These are phyloP conservation scores for Athrips mouffetella DNA, from an alignment of 2,888 invertebrate species.

Conservation along the genomic window DNA sequence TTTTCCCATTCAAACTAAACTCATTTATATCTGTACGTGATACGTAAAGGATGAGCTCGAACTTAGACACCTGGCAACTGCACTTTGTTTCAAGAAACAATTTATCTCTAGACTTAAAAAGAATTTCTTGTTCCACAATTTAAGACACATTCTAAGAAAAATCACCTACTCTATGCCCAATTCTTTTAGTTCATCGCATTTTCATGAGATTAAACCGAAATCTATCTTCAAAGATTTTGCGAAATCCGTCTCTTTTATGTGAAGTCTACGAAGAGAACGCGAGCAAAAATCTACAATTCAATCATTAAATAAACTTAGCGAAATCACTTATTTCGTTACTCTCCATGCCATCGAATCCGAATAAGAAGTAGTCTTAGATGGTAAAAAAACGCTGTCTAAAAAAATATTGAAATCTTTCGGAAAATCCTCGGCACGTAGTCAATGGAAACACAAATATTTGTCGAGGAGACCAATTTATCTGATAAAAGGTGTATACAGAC, in stretches of 20 bases:
- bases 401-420: slow-evolving; percentile 36
- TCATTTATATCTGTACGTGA: slow-evolving; percentile 19
- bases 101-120: background rate
- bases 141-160: background rate
- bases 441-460: slow-evolving; percentile 51
- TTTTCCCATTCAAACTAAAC: slow-evolving; percentile 29
- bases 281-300: background rate
- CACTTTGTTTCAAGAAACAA: background rate
- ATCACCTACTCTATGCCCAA: background rate
- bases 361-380: slow-evolving; percentile 19
- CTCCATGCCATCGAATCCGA: slow-evolving; percentile 8
- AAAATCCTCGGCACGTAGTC: slow-evolving; percentile 33
- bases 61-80: slow-evolving; percentile 6
- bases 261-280: background rate
- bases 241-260: too few species aligned
- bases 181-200: background rate
- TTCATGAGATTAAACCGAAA: background rate
- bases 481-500: background rate
- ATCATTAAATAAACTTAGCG: slow-evolving; percentile 8
- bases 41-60: background rate
- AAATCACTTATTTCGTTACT: background rate
- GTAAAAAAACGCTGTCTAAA: slow-evolving; percentile 32
- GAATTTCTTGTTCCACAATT: background rate
- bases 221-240: too few species aligned
- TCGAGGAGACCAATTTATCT: slow-evolving; percentile 18